Evolutionary conservation across 2,888 invertebrate genomes (phyloP).

Genomic region (Eupithecia subfuscata): DNA sequence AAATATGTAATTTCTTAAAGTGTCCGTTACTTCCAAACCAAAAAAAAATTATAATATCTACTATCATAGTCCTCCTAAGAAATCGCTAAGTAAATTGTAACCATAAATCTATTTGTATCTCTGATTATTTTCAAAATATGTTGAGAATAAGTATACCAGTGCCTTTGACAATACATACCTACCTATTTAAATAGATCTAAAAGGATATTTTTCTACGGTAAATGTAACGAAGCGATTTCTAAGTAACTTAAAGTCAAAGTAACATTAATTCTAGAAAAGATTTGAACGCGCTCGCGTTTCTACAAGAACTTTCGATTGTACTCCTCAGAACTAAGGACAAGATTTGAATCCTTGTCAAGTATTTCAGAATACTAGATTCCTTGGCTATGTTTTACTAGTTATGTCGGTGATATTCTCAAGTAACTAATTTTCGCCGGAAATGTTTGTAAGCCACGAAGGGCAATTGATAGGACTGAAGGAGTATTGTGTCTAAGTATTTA

Average conservation of each 20-base stretch:
- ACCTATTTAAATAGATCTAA: constrained; percentile 74
- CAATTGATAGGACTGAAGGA: constrained; percentile 75
- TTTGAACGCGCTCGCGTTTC: constrained; percentile 24
- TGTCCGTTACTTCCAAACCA: constrained; percentile 74
- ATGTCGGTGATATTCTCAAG: constrained; percentile 7
- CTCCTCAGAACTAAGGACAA: constrained; percentile 13
- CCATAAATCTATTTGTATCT: constrained; percentile 46
- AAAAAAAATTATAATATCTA: constrained; percentile 57
- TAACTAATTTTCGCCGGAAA: constrained; percentile 11
- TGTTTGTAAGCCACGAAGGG: constrained; percentile 56
- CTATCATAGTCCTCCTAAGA: constrained; percentile 62
- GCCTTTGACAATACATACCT: constrained; percentile 83
- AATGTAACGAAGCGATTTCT: constrained; percentile 65
- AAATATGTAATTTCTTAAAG: constrained; percentile 78
- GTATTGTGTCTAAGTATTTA: constrained; percentile 75
- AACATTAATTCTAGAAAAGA: constrained; percentile 39
- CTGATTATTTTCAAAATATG: constrained; percentile 61
- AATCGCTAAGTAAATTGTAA: constrained; percentile 64
- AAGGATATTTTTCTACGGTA: constrained; percentile 81
- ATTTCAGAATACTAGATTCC: constrained; percentile 60
- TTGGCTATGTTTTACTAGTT: constrained; percentile 12
- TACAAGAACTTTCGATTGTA: neutral
- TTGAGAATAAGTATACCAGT: constrained; percentile 75
- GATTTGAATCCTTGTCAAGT: constrained; percentile 63
- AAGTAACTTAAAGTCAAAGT: constrained; percentile 44